Percentiles rank a stretch among this genome's conserved stretches.
Conservation (phyloP, 1,140 invertebrate species). For the Magallana angulata region DNA sequence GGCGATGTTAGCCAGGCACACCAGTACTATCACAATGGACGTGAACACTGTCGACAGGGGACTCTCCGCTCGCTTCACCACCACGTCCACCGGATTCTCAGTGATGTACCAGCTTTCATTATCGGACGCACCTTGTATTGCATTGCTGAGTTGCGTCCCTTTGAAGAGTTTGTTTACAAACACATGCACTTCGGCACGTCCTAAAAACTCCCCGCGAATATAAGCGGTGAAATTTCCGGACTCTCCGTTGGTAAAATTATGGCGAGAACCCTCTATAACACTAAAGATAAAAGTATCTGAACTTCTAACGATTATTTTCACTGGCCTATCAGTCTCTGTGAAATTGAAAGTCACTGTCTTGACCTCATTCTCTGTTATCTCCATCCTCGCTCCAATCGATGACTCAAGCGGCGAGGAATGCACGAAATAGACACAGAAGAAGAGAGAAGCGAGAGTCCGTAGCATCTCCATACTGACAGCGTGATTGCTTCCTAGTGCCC, state of each 20-base stretch:
- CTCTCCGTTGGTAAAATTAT: conserved; percentile 18
- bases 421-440: not conserved
- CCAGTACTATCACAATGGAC: conserved; percentile 71
- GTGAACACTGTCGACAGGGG: conserved; percentile 74
- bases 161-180: conserved; percentile 48
- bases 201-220: conserved; percentile 56
- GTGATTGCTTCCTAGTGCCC: no score
- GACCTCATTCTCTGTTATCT: conserved; percentile 39
- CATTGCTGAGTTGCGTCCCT: conserved; percentile 23
- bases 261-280: conserved; percentile 5
- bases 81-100: conserved; percentile 59
- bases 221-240: conserved; percentile 46
- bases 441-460: not conserved
- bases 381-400: conserved; percentile 1
- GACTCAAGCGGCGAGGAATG: not conserved
- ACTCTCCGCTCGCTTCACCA: conserved; percentile 66
- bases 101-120: conserved; percentile 57
- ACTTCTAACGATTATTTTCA: not conserved
- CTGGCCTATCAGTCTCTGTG: conserved; percentile 12
- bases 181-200: conserved; percentile 52
- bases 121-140: not conserved
- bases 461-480: no score
- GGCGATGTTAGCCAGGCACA: conserved; percentile 76
- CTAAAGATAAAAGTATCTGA: conserved; percentile 30
- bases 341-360: conserved; percentile 42